These are phyloP conservation scores for Garra rufa DNA, from an alignment of 2,113 vertebrate species.

Conservation along the genomic window DNA sequence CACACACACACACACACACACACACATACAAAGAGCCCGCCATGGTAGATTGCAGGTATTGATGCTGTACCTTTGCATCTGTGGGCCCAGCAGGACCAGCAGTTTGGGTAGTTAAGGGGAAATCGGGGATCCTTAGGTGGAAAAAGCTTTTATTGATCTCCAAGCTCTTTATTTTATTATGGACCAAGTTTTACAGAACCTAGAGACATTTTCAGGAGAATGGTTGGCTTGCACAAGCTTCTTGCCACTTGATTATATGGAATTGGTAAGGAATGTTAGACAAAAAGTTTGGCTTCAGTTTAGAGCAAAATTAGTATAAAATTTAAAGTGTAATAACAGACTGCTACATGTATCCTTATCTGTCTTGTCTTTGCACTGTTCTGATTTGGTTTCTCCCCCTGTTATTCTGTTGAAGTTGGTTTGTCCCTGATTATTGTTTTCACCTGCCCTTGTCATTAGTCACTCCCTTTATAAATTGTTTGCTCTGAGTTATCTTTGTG, in stretches of 20 bases:
- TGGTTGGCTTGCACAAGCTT: conserved; percentile 27
- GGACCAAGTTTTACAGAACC: conserved; percentile 63
- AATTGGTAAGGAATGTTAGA: conserved; percentile 26
- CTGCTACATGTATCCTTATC: too few species aligned
- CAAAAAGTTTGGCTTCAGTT: not conserved
- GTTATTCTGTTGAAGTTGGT: too few species aligned
- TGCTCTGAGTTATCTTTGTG: too few species aligned
- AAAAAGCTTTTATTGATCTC: conserved; percentile 79
- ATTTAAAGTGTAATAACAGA: too few species aligned
- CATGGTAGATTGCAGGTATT: conserved; percentile 78
- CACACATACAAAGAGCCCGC: conserved; percentile 56
- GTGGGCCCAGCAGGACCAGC: conserved; percentile 72
- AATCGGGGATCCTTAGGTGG: conserved; percentile 74
- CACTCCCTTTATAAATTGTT: too few species aligned
- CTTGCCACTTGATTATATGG: conserved; percentile 24
- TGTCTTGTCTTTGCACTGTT: too few species aligned
- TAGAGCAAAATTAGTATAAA: too few species aligned
- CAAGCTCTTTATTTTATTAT: conserved; percentile 62
- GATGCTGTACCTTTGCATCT: conserved; percentile 75
- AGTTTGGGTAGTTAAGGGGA: conserved; percentile 70
- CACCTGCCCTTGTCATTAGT: too few species aligned
- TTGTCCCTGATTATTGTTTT: too few species aligned
- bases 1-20: conserved; percentile 64
- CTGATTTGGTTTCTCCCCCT: too few species aligned
- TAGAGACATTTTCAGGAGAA: conserved; percentile 52